phyloP scores from a whole-genome alignment of 2,797 vertebrate species.

The Coregonus sp. region DNA sequence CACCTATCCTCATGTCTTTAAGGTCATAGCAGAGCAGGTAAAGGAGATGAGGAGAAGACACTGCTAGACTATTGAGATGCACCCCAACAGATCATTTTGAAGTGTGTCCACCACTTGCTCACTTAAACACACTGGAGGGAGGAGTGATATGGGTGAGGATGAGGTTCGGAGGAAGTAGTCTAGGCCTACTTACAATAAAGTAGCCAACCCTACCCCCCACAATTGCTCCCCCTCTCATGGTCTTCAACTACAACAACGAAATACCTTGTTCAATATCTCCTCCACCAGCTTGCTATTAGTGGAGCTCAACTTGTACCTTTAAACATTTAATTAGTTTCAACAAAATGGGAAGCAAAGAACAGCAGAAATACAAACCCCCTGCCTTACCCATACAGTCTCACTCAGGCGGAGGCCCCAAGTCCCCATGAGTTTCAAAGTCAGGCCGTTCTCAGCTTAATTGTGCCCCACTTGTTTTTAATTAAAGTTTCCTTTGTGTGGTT shows the following conservation, averaged over 20 bases:
- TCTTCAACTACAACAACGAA: constrained; percentile 12
- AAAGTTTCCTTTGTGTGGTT: constrained; percentile 66
- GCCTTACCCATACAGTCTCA: constrained; percentile 35
- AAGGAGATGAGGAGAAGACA: not conserved
- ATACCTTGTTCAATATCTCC: constrained; percentile 23
- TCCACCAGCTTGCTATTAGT: constrained; percentile 13
- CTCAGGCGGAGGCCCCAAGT: constrained; percentile 34
- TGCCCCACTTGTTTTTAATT: constrained; percentile 76
- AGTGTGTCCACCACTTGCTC: not conserved
- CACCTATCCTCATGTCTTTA: too few relatives aligned
- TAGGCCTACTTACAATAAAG: not conserved
- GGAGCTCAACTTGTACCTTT: constrained; percentile 43
- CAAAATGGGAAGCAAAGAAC: constrained; percentile 39
- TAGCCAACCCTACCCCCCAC: not conserved
- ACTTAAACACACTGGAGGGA: too few relatives aligned
- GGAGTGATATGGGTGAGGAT: not conserved
- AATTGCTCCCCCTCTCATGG: not conserved
- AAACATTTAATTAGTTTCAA: constrained; percentile 59
- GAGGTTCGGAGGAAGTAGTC: not conserved
- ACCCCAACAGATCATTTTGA: not conserved
- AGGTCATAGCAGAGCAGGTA: not conserved
- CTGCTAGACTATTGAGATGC: not conserved
- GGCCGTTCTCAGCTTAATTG: constrained; percentile 66
- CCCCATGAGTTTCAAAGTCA: constrained; percentile 51
- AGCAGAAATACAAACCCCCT: constrained; percentile 24